Evolutionary conservation across 1,140 invertebrate genomes (phyloP), one percentile per base, ranked within the genome.

Genomic region (Ceratina australensis): DNA sequence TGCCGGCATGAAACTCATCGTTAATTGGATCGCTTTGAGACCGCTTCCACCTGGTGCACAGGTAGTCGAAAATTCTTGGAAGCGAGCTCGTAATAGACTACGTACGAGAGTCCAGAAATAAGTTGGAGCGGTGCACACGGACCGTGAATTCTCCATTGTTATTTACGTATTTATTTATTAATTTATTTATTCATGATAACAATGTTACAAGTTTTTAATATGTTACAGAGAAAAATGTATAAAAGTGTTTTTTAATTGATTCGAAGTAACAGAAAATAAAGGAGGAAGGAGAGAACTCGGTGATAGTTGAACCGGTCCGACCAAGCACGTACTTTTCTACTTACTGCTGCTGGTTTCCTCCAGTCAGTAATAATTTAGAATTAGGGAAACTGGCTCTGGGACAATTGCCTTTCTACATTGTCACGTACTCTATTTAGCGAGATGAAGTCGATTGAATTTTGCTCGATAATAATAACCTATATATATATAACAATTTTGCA

Each of bases 21-120:
- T 63, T 72, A 63, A 72, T 63, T 63, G 71, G 57, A 63, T 72
- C 71, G 47, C 59, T 60, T 61, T 72, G 59, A 72, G 47, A 22
- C 18, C n/a, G 59, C 56, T 74, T 74, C 61, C 60, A 42, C 49
- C 47, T 22, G 57, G n/a, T 22, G 33, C 52, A 33, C 67, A 59
- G 10, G 16, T 20, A 42, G 64, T 16, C 47, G 33, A 22, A 71
- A 71, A 42, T 59, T 59, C 54, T 26, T 71, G 52, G 20, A 22
- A 47, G 18, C 20, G 3, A n/a, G 57, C 3, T 26, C 13, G n/a
- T 65, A 22, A 49, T 15, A 24, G 20, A 18, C 28, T 42, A 42
- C 5, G 5, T 65, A 24, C 5, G 20, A 65, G 22, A 50, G 4
- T 26, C 64, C 8, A 26, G 15, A 3, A 50, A 8, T 13, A 66